Evolutionary conservation across 2,888 invertebrate species (phyloP), one percentile per base, ranked within the genome.

Genomic region (Nomada lathburiana): DNA sequence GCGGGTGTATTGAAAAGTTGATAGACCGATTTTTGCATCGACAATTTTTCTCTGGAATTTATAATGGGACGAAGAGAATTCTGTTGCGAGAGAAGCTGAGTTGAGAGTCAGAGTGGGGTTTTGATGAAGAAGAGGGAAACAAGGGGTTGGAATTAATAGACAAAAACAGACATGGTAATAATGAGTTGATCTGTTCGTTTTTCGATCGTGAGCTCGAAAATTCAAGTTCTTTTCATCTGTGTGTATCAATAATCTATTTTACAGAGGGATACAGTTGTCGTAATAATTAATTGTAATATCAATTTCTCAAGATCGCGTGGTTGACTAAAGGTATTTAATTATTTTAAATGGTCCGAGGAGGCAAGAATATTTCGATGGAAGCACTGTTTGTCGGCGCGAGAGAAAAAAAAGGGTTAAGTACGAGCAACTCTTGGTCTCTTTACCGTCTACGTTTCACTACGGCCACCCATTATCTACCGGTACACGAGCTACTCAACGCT

Each of bases 391-490:
- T 60, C 59, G 64, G 23, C 68, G 47, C 52, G 42, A 47, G 64
- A 29, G 44, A 20, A 4, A 18, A 55, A 68, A 18, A 23, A 4
- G 16, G 9, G 23, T 11, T n/a, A 44, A 67, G 50, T 52, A 57
- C 23, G 55, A 67, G 52, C 67, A 75, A 55, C 55, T 55, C 44
- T 13, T 29, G 63, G 29, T 59, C 59, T 69, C 64, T 60, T 76
- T 65, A 29, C 2, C 65, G 29, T 44, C 64, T 70, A 53, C 76
- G 23, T 81, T 75, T 60, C 63, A 63, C 50, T 16, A 47, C 71
- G 81, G 10, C 76, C 83, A 83, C 68, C 82, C 71, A 81, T 83
- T 82, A 82, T 83, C 74, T 36, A 62, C 68, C 67, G 64, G 71
- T 60, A 47, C 82, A 65, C 82, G 81, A 78, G 64, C 71, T 65